phyloP scores from a whole-genome alignment of 2,797 vertebrate genomes.

The Loriculus beryllinus region DNA sequence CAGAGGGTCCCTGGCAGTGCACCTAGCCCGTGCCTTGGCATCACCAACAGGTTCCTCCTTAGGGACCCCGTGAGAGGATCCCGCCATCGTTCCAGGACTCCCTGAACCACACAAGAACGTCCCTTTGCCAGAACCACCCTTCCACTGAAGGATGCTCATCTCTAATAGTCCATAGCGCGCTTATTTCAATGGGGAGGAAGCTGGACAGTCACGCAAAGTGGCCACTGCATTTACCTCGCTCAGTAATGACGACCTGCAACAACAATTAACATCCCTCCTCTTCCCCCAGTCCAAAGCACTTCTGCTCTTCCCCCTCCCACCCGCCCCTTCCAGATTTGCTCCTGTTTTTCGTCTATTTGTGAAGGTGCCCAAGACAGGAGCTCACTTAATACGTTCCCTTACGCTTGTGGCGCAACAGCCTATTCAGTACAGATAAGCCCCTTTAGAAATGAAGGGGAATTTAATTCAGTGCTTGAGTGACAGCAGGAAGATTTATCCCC shows the following conservation, averaged over 20 bases:
- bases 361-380: constrained; percentile 80
- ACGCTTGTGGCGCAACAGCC: constrained; percentile 91
- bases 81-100: accelerated
- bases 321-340: constrained; percentile 70
- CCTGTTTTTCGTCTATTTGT: constrained; percentile 64
- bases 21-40: background rate
- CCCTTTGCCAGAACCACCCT: background rate
- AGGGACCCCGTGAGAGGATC: accelerated
- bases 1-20: background rate
- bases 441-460: constrained; percentile 95
- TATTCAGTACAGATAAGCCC: constrained; percentile 99
- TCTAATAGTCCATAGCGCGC: accelerated
- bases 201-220: constrained; percentile 64
- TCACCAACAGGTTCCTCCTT: background rate
- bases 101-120: accelerated
- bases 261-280: constrained; percentile 67
- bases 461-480: constrained; percentile 99
- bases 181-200: background rate
- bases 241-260: constrained; percentile 24
- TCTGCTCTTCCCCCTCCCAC: constrained; percentile 62
- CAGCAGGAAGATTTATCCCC: constrained; percentile 99
- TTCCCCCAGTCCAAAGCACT: constrained; percentile 65
- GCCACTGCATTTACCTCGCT: background rate
- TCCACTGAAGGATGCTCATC: background rate
- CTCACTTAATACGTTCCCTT: constrained; percentile 88